Base-by-base conservation (phyloP, 2,888 invertebrate species). In the Tetanocera ferruginea region DNA sequence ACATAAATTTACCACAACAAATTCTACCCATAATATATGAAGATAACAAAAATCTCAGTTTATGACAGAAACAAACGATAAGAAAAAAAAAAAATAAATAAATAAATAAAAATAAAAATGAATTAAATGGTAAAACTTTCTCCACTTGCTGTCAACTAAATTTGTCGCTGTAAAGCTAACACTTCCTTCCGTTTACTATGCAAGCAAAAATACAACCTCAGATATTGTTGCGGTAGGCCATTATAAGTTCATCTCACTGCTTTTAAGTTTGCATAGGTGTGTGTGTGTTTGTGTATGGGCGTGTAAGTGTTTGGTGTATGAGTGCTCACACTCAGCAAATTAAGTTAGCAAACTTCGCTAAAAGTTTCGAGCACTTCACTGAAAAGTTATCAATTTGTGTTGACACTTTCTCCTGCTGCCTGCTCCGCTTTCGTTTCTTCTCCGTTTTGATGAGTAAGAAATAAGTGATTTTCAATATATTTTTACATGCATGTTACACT, bases 121-220 rank as follows among this genome's bases (percentile, higher is more conserved):
- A 62, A 31, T 64, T 51, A 64, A 74, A 51, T 8, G 4, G 17
- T 23, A 6, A 52, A 75, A 75, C 37, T 75, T 67, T 74, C 51
- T 67, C 25, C 55, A 52, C 51, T 75, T 75, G 52, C 55, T 66
- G 75, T 75, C 75, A 75, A 52, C 75, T 55, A 37, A 17, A 52
- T 66, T 55, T 67, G 52, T 23, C 66, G 19, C 52, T 55, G 52
- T 75, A 28, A 37, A 55, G 28, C 55, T 55, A 5, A 17, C 9
- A 69, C 25, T 69, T 43, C 67, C 43, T 60, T 25, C 28, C 23
- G 25, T 23, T 60, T 8, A 5, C 25, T 11, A 23, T 17, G 25
- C 28, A 60, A 25, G 60, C 60, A 60, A 60, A 60, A 60, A 17
- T 5, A 28, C 25, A 28, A 28, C 60, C 17, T 25, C 17, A 28